These are phyloP conservation scores for Bellardia pandia DNA, from an alignment of 2,888 invertebrate species.

Conservation along the genomic window DNA sequence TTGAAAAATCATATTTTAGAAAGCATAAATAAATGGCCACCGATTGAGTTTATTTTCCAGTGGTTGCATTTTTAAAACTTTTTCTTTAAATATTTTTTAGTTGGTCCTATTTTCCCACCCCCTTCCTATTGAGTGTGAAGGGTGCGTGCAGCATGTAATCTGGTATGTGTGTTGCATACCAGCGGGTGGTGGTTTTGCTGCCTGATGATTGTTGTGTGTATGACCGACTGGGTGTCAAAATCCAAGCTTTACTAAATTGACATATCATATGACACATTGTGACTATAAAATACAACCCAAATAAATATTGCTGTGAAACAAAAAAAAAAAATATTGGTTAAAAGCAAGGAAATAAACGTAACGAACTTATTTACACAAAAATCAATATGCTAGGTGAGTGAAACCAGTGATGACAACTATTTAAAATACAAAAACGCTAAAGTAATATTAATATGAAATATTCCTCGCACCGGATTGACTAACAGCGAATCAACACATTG, in stretches of 20 bases:
- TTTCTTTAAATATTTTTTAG: neutral
- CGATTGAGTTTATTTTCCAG: too few relatives aligned
- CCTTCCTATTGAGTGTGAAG: neutral
- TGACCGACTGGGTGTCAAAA: slow-evolving; percentile 66
- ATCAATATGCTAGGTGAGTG: slow-evolving; percentile 22
- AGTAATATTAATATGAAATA: too few relatives aligned
- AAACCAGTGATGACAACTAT: slow-evolving; percentile 34
- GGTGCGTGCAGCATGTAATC: slow-evolving; percentile 1
- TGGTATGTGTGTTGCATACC: neutral
- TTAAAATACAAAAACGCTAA: neutral
- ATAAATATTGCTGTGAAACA: slow-evolving; percentile 34
- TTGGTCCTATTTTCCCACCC: slow-evolving; percentile 24
- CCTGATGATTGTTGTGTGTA: slow-evolving; percentile 21
- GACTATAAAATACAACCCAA: slow-evolving; percentile 37
- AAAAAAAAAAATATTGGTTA: neutral
- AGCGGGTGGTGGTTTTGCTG: slow-evolving; percentile 35
- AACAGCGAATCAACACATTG: too few relatives aligned
- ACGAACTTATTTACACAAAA: slow-evolving; percentile 41
- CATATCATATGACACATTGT: slow-evolving; percentile 69
- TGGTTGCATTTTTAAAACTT: too few relatives aligned
- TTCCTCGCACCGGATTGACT: too few relatives aligned
- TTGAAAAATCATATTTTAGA: too few relatives aligned
- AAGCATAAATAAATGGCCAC: too few relatives aligned
- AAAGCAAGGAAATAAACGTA: slow-evolving; percentile 1
- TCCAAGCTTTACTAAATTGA: slow-evolving; percentile 64